phyloP scores from a whole-genome alignment of 1,140 invertebrate genomes.

The Drosophila grimshawi region DNA sequence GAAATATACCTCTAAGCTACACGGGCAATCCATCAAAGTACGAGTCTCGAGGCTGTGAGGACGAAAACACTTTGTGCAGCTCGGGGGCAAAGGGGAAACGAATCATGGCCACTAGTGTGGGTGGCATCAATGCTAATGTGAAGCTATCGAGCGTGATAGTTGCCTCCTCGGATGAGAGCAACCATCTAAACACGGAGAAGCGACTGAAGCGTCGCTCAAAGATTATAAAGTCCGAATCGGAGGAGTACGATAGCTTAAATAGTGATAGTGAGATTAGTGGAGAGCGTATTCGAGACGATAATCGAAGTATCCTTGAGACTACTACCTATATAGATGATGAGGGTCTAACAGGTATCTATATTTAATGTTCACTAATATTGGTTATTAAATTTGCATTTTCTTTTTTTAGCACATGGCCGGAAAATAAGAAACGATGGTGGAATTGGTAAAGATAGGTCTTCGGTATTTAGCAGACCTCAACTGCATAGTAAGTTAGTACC shows the following conservation, averaged over 20 bases:
- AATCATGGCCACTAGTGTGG: conserved; percentile 72
- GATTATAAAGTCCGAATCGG: conserved; percentile 86
- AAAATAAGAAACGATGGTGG: conserved; percentile 51
- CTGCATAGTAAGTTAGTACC: conserved; percentile 88
- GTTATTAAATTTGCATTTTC: not conserved
- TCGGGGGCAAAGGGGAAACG: conserved; percentile 58
- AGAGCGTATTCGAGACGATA: conserved; percentile 70
- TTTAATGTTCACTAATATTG: not conserved
- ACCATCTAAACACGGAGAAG: conserved; percentile 61
- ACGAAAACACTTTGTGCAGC: conserved; percentile 58
- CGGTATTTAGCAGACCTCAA: conserved; percentile 85
- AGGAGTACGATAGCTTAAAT: conserved; percentile 87
- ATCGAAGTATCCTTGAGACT: conserved; percentile 77
- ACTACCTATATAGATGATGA: conserved; percentile 86
- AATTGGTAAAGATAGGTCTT: conserved; percentile 62
- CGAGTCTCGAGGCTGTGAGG: conserved; percentile 44
- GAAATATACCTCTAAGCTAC: conserved; percentile 63
- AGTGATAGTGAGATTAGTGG: conserved; percentile 86
- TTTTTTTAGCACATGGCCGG: conserved; percentile 52
- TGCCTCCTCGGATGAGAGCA: conserved; percentile 44
- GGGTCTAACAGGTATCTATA: conserved; percentile 64
- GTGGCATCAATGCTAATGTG: conserved; percentile 36
- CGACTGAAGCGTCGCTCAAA: conserved; percentile 60
- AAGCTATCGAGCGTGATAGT: conserved; percentile 40
- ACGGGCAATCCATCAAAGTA: conserved; percentile 57